These are phyloP conservation scores for Drosophila eugracilis DNA, from an alignment of 1,140 invertebrate genomes.

Conservation along the genomic window DNA sequence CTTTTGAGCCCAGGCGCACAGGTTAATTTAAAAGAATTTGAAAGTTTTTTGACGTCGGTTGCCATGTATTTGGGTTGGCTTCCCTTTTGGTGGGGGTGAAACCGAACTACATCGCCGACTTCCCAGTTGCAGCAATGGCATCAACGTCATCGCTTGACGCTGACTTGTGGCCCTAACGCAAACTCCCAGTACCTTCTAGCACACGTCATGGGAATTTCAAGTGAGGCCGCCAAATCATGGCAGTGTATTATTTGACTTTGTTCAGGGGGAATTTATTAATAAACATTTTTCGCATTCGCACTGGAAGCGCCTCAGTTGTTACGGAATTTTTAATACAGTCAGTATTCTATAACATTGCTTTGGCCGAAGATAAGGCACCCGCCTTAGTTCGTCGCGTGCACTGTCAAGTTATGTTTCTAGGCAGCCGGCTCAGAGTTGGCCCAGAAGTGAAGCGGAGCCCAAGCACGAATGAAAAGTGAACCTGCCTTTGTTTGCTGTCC, in stretches of 20 bases:
- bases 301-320: conserved; percentile 24
- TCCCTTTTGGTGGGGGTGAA: background rate
- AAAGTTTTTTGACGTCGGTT: conserved; percentile 73
- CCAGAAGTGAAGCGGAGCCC: conserved; percentile 11
- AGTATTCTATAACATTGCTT: conserved; percentile 56
- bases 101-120: conserved; percentile 1
- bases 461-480: conserved; percentile 23
- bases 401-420: conserved; percentile 22
- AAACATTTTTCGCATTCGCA: conserved; percentile 53
- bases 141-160: conserved; percentile 50
- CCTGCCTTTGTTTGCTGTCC: conserved; percentile 26
- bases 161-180: conserved; percentile 60
- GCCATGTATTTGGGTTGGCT: conserved; percentile 9
- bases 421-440: conserved; percentile 11
- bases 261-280: conserved; percentile 74
- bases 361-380: conserved; percentile 16
- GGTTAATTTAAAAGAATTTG: conserved; percentile 77
- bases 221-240: conserved; percentile 63
- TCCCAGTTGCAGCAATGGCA: background rate
- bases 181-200: conserved; percentile 40
- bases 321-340: conserved; percentile 65
- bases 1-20: conserved; percentile 43
- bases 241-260: conserved; percentile 80
- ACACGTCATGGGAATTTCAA: conserved; percentile 78
- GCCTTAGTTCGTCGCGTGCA: conserved; percentile 31